Conservation (phyloP, 2,888 invertebrate genomes). For the Leptopilina myrica region DNA sequence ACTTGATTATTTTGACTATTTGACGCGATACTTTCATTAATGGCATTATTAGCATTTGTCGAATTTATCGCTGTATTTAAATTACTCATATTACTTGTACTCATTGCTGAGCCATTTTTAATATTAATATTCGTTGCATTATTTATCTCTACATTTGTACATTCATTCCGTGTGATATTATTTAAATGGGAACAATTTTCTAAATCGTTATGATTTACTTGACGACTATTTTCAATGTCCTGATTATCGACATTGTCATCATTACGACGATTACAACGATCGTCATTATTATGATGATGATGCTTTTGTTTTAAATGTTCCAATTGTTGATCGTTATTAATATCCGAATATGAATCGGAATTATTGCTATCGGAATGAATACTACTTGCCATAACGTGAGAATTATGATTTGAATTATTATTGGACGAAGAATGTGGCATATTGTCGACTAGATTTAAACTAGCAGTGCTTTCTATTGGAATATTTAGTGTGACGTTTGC, state of each 20-base stretch:
- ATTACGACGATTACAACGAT: slow-evolving; percentile 24
- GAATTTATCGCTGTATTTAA: slow-evolving; percentile 71
- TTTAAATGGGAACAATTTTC: slow-evolving; percentile 50
- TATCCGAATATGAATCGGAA: slow-evolving; percentile 66
- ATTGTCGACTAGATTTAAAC: slow-evolving; percentile 57
- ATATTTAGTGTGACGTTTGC: slow-evolving; percentile 65
- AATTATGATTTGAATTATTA: slow-evolving; percentile 58
- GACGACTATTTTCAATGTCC: slow-evolving; percentile 51
- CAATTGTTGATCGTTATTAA: slow-evolving; percentile 58
- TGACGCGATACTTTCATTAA: slow-evolving; percentile 74
- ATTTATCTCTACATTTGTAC: slow-evolving; percentile 75
- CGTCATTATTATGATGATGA: neutral
- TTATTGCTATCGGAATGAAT: slow-evolving; percentile 66
- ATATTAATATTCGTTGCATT: slow-evolving; percentile 76
- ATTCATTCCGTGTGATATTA: slow-evolving; percentile 62
- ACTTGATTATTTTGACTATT: slow-evolving; percentile 67
- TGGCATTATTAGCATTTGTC: slow-evolving; percentile 72
- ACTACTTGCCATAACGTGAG: slow-evolving; percentile 61
- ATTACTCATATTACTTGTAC: slow-evolving; percentile 69
- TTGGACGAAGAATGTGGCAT: slow-evolving; percentile 60
- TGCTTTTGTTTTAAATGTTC: slow-evolving; percentile 51
- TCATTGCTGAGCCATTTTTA: slow-evolving; percentile 68
- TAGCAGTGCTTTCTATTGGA: slow-evolving; percentile 63
- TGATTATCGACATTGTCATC: slow-evolving; percentile 47
- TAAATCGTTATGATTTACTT: slow-evolving; percentile 42